Conservation (phyloP, 2,113 vertebrate species). For the Poeciliopsis prolifica region DNA sequence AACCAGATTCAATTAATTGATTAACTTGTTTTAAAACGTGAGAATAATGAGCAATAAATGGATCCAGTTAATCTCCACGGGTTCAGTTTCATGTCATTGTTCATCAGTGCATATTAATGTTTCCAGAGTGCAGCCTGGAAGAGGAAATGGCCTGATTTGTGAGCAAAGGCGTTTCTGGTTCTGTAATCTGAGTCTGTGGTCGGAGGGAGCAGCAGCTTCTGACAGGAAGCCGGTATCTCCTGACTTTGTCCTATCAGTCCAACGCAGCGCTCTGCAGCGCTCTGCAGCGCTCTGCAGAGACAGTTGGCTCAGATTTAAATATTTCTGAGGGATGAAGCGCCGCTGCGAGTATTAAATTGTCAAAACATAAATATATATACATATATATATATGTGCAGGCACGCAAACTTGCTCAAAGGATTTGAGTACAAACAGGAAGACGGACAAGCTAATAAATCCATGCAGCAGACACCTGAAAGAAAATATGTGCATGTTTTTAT, state of each 20-base stretch:
- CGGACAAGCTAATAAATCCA: constrained; percentile 3
- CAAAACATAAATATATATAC: constrained; percentile 14
- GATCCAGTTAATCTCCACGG: too few relatives aligned
- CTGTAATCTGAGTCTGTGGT: neutral
- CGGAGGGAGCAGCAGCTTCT: constrained; percentile 6
- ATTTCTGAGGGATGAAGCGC: constrained; percentile 26
- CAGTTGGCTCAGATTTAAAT: constrained; percentile 17
- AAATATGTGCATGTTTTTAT: constrained; percentile 20
- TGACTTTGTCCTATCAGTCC: constrained; percentile 36
- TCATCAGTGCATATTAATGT: neutral
- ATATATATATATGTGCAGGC: neutral
- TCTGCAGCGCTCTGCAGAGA: constrained; percentile 22
- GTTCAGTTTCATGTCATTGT: too few relatives aligned
- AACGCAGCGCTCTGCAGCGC: constrained; percentile 25
- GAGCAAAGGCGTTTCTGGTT: neutral
- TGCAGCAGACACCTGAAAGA: constrained; percentile 19
- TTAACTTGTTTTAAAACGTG: too few relatives aligned
- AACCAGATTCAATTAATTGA: too few relatives aligned
- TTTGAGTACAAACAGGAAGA: constrained; percentile 19
- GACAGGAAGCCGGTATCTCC: constrained; percentile 27
- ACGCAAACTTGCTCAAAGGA: constrained; percentile 38
- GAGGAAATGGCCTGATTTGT: neutral
- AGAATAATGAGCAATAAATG: too few relatives aligned
- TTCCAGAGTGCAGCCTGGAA: neutral
- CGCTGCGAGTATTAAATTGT: constrained; percentile 29